Percentiles rank a stretch among this genome's conserved stretches.
Evolutionary conservation across 2,888 invertebrate species (phyloP).

Genomic region (Sussaba pulchella): DNA sequence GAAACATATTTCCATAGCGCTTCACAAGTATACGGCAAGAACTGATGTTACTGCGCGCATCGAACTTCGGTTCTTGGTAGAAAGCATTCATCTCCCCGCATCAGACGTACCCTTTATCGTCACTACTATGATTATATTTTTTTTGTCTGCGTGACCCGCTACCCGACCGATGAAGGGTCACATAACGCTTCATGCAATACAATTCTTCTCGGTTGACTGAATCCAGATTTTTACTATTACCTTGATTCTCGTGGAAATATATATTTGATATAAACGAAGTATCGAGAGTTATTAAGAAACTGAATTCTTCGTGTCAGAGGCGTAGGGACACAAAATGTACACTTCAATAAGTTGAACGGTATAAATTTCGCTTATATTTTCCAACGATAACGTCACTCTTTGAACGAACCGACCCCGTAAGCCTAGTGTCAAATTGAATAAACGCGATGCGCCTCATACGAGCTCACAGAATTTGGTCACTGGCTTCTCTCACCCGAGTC

Average conservation of each 20-base stretch:
- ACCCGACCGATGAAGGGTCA: slow-evolving; percentile 5
- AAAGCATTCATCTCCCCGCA: slow-evolving; percentile 13
- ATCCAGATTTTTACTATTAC: background rate
- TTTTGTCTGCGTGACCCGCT: background rate
- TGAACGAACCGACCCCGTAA: no score
- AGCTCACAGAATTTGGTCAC: background rate
- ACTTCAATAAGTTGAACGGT: no score
- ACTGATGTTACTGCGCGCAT: background rate
- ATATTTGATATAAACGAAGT: background rate
- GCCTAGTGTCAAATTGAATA: no score
- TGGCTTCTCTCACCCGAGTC: background rate
- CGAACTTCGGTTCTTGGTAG: slow-evolving; percentile 1
- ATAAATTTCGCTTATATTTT: no score
- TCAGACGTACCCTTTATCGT: slow-evolving; percentile 12
- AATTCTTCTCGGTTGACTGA: background rate
- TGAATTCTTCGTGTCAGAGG: no score
- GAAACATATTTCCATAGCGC: slow-evolving; percentile 6
- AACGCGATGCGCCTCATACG: slow-evolving; percentile 8
- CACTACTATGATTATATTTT: background rate
- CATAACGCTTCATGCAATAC: background rate
- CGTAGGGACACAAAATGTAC: background rate
- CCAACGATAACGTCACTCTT: no score
- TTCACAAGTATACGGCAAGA: background rate
- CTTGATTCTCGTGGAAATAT: background rate
- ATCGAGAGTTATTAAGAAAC: no score